phyloP scores from a whole-genome alignment of 2,797 vertebrate species.

The Coregonus ussuriensis region DNA sequence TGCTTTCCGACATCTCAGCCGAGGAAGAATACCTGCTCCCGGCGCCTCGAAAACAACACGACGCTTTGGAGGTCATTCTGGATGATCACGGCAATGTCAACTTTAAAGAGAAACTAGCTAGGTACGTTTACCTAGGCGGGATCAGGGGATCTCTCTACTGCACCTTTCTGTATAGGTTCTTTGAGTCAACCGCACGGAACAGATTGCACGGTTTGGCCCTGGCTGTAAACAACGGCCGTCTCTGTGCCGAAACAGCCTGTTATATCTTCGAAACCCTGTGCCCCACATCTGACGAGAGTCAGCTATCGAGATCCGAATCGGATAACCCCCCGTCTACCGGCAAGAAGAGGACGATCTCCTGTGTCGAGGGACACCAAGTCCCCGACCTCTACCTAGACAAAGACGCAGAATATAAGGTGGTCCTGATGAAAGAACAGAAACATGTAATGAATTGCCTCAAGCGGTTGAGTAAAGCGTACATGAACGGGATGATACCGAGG shows the following conservation, averaged over 20 bases:
- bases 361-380: background rate
- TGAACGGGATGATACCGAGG: background rate
- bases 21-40: conserved; percentile 3
- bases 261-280: background rate
- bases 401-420: too few species aligned
- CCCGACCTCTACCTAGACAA: background rate
- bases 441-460: background rate
- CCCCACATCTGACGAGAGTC: background rate
- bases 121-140: too few species aligned
- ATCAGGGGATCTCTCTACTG: too few species aligned
- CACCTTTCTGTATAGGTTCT: background rate
- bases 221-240: too few species aligned
- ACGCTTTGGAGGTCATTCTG: background rate
- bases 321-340: background rate
- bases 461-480: background rate
- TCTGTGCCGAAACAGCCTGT: background rate
- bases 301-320: background rate
- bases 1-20: background rate
- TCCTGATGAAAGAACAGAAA: background rate
- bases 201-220: background rate
- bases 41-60: background rate
- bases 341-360: background rate
- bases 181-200: background rate
- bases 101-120: background rate
- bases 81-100: background rate